Base-by-base conservation (phyloP, 2,888 invertebrate genomes). In the Chrysolina haemoptera region DNA sequence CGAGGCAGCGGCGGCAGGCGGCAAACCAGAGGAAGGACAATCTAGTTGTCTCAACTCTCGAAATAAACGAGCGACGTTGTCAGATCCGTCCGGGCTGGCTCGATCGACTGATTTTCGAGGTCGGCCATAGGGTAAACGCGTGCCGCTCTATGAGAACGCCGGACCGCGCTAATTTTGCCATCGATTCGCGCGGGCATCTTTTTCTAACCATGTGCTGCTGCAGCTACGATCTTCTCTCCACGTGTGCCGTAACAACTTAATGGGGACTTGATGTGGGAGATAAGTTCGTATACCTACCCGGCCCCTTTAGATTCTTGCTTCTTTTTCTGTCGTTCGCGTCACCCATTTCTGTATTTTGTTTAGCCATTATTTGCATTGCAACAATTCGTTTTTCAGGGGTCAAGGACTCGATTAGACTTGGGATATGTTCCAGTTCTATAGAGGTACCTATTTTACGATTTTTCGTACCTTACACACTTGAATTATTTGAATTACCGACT, bases 141-240 rank as follows among this genome's bases (percentile, higher is more conserved):
- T 63, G 73, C 71, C 73, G 75, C 71, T 70, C 64, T 46, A 14
- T 46, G 41, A 27, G 66, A 50, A 73, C 67, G 35, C 53, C 14
- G 70, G 63, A 20, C 48, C 62, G 71, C 35, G 14, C 68, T 71
- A 43, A 53, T 74, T 77, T 74, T 53, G 75, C 74, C 75, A 75
- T 77, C 73, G 75, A 75, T 77, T 75, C 71, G 77, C 71, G 77
- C 77, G 73, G 71, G 71, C 75, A 66, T 75, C 75, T 68, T 71
- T 76, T 68, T 74, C 68, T 77, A 41, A 53, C 67, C 67, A 67
- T 67, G 67, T 67, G 67, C 67, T 59, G 50, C 53, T 63, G 46
- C 12, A 35, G n/a, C 53, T 20, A 50, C 50, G 50, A 50, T 14
- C 50, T 50, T 18, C 18, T 59, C 59, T 35, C 35, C 67, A 53